Evolutionary conservation across 2,797 vertebrate species (phyloP), one percentile per base, ranked within the genome.

Genomic region (Arctocebus calabarensis): DNA sequence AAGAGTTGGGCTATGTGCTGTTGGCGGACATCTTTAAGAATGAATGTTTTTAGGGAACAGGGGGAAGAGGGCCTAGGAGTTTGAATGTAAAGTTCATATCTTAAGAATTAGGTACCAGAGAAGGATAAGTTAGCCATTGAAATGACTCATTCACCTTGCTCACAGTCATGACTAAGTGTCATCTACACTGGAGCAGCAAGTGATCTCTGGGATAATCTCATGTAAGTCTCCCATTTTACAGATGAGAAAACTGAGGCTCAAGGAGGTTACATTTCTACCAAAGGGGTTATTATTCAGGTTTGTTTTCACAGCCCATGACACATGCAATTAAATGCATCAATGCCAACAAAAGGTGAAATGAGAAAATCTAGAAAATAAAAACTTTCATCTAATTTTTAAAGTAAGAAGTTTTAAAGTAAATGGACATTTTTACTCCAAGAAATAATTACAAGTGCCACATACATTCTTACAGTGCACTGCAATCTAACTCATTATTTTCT

Each of bases 401-500:
- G 62, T 59, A 34, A 79, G 70, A 88, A 11, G 8, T 87, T 88
- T 59, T 93, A 94, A 86, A 91, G 55, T 43, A 96, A 96, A 34
- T 55, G 10, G 19, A 55, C 57, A 52, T 66, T 89, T 95, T 94
- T 43, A 59, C 91, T 82, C 59, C 61, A 75, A 70, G 74, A 96
- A 96, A 75, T 93, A 90, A 96, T 90, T 85, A 77, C 32, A 70
- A 92, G 64, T 61, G n/a, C 62, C 27, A 77, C 23, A 57, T n/a
- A 34, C 32, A 78, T 91, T 89, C 34, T 70, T 88, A 78, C 0
- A 8, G 20, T 34, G 17, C 74, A 43, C 64, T 90, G 16, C 25
- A 87, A 92, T 83, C 77, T 83, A 96, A 45, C 20, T 96, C 57
- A 82, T 97, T 96, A 86, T 91, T 82, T 94, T 87, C 64, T 43